Base-by-base conservation (phyloP, 2,797 vertebrate species). In the Chaenodraco wilsoni region DNA sequence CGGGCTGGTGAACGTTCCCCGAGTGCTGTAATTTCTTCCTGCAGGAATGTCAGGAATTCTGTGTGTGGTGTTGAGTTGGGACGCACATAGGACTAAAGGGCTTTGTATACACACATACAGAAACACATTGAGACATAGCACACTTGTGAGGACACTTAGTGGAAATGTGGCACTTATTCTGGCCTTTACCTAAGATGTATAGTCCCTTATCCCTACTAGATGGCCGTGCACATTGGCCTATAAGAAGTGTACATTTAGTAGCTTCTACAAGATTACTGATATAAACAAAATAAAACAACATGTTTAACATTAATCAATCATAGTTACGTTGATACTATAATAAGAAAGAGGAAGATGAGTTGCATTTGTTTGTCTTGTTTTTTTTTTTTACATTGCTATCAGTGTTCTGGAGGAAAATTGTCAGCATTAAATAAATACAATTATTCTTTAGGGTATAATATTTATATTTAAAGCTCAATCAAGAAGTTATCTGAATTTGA, bases 11-110 rank as follows among this genome's bases (percentile, higher is more conserved):
- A 89, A 75, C 21, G 49, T 87, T 89, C 83, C 84, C 83, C 33
- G 71, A 84, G 79, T 84, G 80, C 85, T 87, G 82, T 84, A 85
- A 88, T 92, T 88, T 87, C 48, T 87, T 84, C 79, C 68, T 67
- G 45, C 72, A 81, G 79, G 87, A 91, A 93, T 90, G 82, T 85
- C 61, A 88, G 68, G 91, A 93, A 92, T 92, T 84, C 69, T 80
- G 78, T 72, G 75, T 91, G 89, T 85, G 86, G 89, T 88, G 85
- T 85, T 74, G 69, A 83, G 86, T 74, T 87, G 85, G 85, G 81
- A 87, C 84, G 5, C 54, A 58, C 76, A 69, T 65, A 76, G 74
- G 84, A 83, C 82, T 72, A 79, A 84, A 86, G 74, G 74, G 63
- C 76, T 87, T 86, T 81, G 76, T 73, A 91, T 78, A 86, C 67